Evolutionary conservation across 2,113 vertebrate genomes (phyloP).

Genomic region (Elachura formosa): DNA sequence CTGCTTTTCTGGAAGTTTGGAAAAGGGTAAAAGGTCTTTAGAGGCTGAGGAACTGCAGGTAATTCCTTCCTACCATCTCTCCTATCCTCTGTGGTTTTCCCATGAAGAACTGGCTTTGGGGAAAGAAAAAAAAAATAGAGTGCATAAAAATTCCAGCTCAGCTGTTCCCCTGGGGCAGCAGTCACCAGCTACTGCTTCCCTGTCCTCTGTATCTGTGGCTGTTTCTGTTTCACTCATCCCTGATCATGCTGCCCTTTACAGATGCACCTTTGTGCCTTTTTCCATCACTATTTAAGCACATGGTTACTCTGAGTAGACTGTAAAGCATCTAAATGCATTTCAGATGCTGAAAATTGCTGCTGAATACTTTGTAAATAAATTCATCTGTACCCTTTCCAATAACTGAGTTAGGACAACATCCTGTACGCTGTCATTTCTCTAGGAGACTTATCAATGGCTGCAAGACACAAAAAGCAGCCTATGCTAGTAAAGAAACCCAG

Average conservation of each 20-base stretch:
- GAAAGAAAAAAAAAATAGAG: neutral
- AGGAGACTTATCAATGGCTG: neutral
- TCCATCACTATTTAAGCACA: neutral
- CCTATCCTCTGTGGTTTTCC: neutral
- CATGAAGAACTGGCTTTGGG: neutral
- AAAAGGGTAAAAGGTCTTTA: neutral
- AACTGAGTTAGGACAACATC: neutral
- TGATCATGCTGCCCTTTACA: neutral
- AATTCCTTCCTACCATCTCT: neutral
- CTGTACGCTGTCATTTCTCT: neutral
- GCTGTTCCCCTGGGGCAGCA: neutral
- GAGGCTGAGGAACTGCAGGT: neutral
- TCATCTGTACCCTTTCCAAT: neutral
- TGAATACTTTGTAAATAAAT: neutral
- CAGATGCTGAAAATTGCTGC: neutral
- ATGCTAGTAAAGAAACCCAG: neutral
- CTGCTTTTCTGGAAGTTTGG: neutral
- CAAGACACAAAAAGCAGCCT: neutral
- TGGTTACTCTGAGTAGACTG: neutral
- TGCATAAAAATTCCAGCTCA: neutral
- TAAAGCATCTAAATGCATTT: neutral
- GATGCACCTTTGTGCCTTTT: neutral
- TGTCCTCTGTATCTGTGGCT: accelerated
- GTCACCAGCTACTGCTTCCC: neutral
- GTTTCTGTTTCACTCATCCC: neutral